Evolutionary conservation across 2,888 invertebrate genomes (phyloP).

Genomic region (Rhaphigaster nebulosa): DNA sequence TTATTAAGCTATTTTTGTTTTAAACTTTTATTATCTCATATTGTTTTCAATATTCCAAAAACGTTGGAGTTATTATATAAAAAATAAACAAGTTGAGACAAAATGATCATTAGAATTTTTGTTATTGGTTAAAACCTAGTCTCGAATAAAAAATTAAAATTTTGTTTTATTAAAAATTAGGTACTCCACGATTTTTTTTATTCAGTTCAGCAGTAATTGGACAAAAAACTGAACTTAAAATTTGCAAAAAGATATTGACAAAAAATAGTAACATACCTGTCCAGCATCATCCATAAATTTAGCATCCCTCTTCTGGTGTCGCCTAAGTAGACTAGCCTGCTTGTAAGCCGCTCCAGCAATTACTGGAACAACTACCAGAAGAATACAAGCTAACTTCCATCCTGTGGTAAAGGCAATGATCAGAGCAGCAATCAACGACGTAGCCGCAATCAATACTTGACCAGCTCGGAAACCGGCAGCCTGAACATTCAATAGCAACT

Average conservation of each 20-base stretch:
- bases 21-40: too few relatives aligned
- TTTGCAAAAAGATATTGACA: background rate
- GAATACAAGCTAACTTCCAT: slow-evolving; percentile 69
- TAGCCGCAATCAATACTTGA: slow-evolving; percentile 68
- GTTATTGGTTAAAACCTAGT: too few relatives aligned
- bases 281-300: slow-evolving; percentile 72
- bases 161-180: too few relatives aligned
- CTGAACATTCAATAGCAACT: slow-evolving; percentile 64
- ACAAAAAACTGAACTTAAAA: background rate
- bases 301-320: slow-evolving; percentile 70
- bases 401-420: slow-evolving; percentile 68
- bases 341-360: slow-evolving; percentile 69
- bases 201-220: too few relatives aligned
- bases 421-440: slow-evolving; percentile 68
- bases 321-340: slow-evolving; percentile 69
- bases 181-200: too few relatives aligned
- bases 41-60: too few relatives aligned
- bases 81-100: too few relatives aligned
- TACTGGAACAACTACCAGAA: slow-evolving; percentile 69
- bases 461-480: slow-evolving; percentile 70
- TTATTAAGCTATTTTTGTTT: too few relatives aligned
- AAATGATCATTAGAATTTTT: too few relatives aligned
- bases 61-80: too few relatives aligned
- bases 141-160: too few relatives aligned
- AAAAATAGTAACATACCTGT: slow-evolving; percentile 68